Evolutionary conservation across 2,888 invertebrate species (phyloP), one percentile per base, ranked within the genome.

Genomic region (Epirrita christyi): DNA sequence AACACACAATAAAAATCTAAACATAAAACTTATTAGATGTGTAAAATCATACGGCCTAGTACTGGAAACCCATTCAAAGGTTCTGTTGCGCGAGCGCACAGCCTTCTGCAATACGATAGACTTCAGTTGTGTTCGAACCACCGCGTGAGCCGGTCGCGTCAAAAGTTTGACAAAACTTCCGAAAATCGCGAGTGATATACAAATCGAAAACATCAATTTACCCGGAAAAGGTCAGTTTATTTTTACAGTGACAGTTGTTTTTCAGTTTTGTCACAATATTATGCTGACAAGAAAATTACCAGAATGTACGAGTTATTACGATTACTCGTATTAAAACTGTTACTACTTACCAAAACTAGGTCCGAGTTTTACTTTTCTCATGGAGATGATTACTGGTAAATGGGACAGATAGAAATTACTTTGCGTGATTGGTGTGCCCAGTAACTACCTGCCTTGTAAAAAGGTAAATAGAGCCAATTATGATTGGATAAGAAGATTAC

Each of bases 81-180:
- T 41, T 59, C 32, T 27, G 21, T 42, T 68, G 66, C 71, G 72
- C 58, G 40, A 42, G 61, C 71, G 71, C 75, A n/a, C n/a, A 64
- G 44, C 11, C 29, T 42, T 36, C 54, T 47, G 47, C 36, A 54
- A 37, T 45, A 41, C 65, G 62, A 54, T 42, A 62, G 59, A 57
- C 67, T 65, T 70, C 65, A 75, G 75, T 75, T 63, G 58, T 55
- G 62, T 63, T 61, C 58, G 13, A 64, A 62, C 47, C 67, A 63
- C 61, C 66, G 68, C 58, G 66, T 56, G 8, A 44, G 64, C 47
- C 66, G 63, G 68, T 63, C 65, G 68, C 40, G 41, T 49, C 34
- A n/a, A 38, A 41, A 37, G 11, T 42, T 45, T 48, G 7, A 46
- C 8, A 45, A 45, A 55, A 43, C 34, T 14, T 9, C 32, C 45